Base-by-base conservation (phyloP, 2,888 invertebrate genomes). In the Drosophila flavopinicola region DNA sequence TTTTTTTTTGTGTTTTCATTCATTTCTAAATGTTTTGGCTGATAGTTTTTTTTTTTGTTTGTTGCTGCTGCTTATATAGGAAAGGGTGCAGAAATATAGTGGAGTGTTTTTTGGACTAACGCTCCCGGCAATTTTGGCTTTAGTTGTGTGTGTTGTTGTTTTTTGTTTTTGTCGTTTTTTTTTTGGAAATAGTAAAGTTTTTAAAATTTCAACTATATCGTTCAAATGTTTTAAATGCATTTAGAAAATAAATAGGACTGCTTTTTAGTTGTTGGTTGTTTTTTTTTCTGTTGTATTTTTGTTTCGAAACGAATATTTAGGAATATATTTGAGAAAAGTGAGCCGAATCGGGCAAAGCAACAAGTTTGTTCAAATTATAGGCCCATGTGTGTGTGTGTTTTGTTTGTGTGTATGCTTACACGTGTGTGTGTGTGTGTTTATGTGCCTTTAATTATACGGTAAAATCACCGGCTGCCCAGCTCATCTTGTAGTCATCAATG, bases 401-500 rank as follows among this genome's bases (percentile, higher is more conserved):
- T 39, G 23, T 63, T 23, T 51, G 30, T 35, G 10, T 49, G 30
- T 42, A 20, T 29, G 13, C 39, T 6, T 48, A 15, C 20, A 20
- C 38, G 29, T 53, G 1, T 44, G n/a, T 32, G n/a, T 30, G 27
- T 48, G 15, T 24, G 32, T 37, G 20, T 48, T 17, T 9, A 54
- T 23, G 29, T 44, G 15, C 37, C 27, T 33, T 39, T 39, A 25
- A 53, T 86, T 89, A 91, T 32, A 91, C 91, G 29, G 90, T 90
- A 78, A 91, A 91, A 58, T 91, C 91, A 37, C 90, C 90, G 58
- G 90, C 89, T 53, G 90, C 90, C 91, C 91, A 91, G 54, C 89
- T 88, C 91, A 91, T 91, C 67, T 91, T 91, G 67, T 90, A 91
- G 73, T 91, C 91, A 61, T 91, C 91, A 57, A 91, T 91, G 72